phyloP scores from a whole-genome alignment of 2,888 invertebrate species.

The Acleris holmiana region DNA sequence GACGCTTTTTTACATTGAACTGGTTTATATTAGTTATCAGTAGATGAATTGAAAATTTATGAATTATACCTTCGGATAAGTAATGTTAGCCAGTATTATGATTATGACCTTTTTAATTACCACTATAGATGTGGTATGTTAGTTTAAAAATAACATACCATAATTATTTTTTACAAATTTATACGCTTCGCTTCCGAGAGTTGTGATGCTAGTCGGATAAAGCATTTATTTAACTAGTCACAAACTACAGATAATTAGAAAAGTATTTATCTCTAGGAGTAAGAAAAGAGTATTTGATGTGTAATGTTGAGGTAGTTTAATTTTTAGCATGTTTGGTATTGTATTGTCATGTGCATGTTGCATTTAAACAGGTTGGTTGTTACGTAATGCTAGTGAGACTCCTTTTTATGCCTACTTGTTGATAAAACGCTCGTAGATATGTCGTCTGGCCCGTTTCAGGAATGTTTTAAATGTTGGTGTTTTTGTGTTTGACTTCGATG shows the following conservation, averaged over 20 bases:
- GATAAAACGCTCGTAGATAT: slow-evolving; percentile 14
- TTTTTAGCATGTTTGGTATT: slow-evolving; percentile 45
- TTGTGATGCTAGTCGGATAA: slow-evolving; percentile 49
- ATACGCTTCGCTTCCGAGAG: slow-evolving; percentile 61
- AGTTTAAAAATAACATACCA: slow-evolving; percentile 13
- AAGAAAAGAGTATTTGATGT: slow-evolving; percentile 13
- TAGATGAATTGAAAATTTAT: slow-evolving; percentile 47
- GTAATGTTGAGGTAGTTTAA: slow-evolving; percentile 37
- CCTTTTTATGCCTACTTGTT: slow-evolving; percentile 28
- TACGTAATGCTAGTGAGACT: slow-evolving; percentile 12
- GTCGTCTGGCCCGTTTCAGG: slow-evolving; percentile 11
- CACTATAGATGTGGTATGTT: slow-evolving; percentile 41
- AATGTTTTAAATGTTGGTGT: slow-evolving; percentile 41
- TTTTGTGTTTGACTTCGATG: slow-evolving; percentile 51
- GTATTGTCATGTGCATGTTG: slow-evolving; percentile 42
- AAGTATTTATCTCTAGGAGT: slow-evolving; percentile 22
- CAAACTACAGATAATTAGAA: slow-evolving; percentile 30
- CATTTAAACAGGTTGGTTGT: slow-evolving; percentile 39
- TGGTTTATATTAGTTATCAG: slow-evolving; percentile 50
- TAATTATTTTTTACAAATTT: slow-evolving; percentile 54
- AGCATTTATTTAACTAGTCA: slow-evolving; percentile 40
- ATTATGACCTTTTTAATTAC: slow-evolving; percentile 43
- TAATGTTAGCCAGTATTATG: slow-evolving; percentile 58
- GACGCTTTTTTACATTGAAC: slow-evolving; percentile 44
- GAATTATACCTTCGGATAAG: slow-evolving; percentile 44